Evolutionary conservation across 2,797 vertebrate species (phyloP), one percentile per base, ranked within the genome.

Genomic region (Vireo griseus): DNA sequence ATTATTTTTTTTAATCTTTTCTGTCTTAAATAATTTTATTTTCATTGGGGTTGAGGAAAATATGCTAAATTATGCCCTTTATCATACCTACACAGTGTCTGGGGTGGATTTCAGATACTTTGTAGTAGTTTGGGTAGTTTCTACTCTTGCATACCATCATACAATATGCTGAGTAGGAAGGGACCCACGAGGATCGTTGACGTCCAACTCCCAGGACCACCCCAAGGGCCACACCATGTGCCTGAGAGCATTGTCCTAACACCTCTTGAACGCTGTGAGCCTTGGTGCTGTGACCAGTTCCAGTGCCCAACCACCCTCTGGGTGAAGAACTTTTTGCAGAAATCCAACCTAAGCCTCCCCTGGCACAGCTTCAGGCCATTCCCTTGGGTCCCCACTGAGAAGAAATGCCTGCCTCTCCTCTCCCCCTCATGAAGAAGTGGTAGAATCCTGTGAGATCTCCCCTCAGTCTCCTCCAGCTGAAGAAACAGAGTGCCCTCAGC

Each of bases 31-130:
- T 71, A 0, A 62, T 83, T 47, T 33, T 31, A 13, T 90, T 81
- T 86, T 76, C 29, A 25, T 10, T 73, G 26, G 6, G 16, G 86
- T 72, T 86, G 61, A 78, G 22, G 8, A 78, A 81, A 82, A 69
- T 8, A 3, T 4, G 2, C 26, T 37, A 54, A 44, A 37, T 13
- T 92, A 65, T 61, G 8, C 11, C 18, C 16, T 68, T 8, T 55
- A 57, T 35, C 20, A 28, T 20, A 54, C 7, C 37, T 26, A 26
- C 15, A 15, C 0, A 0, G 25, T 31, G 66, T 61, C 37, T 11
- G 28, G 51, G 13, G 66, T 77, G 29, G 13, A 45, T 66, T 88
- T 73, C 31, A 90, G 15, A 57, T 51, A 35, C 25, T 87, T 54
- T 58, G 20, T 68, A 31, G 25, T 57, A 55, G 7, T 71, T 87